These are phyloP conservation scores for Tinea semifulvella DNA, from an alignment of 2,888 invertebrate species.

Conservation along the genomic window DNA sequence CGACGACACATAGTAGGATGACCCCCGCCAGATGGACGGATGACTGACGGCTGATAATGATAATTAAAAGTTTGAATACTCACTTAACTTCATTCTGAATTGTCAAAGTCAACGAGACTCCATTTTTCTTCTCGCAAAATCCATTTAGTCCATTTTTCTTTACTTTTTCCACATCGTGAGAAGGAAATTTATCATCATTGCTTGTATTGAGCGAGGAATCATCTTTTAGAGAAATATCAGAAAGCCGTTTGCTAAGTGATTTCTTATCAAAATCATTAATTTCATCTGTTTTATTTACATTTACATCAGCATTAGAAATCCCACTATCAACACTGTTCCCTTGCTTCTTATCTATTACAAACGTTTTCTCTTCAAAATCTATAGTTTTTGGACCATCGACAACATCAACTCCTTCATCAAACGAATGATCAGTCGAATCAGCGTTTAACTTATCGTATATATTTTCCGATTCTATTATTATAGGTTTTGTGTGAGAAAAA, in stretches of 20 bases:
- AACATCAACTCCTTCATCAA: conserved; percentile 52
- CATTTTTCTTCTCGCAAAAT: conserved; percentile 41
- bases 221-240: conserved; percentile 48
- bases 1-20: too few relatives aligned
- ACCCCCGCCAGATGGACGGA: too few relatives aligned
- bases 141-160: conserved; percentile 30
- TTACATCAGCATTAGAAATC: conserved; percentile 31
- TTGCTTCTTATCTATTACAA: conserved; percentile 38
- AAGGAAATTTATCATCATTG: conserved; percentile 42
- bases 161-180: conserved; percentile 38
- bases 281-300: not conserved
- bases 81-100: conserved; percentile 10
- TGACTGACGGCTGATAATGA: too few relatives aligned
- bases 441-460: conserved; percentile 35
- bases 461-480: conserved; percentile 50
- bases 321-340: conserved; percentile 56
- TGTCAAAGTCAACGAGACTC: conserved; percentile 41
- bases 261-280: conserved; percentile 19
- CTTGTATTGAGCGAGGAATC: conserved; percentile 38
- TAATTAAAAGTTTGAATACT: too few relatives aligned
- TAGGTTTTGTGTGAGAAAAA: conserved; percentile 55
- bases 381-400: conserved; percentile 38
- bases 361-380: conserved; percentile 27
- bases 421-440: conserved; percentile 55
- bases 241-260: conserved; percentile 37